Evolutionary conservation across 2,888 invertebrate genomes (phyloP), one percentile per base, ranked within the genome.

Genomic region (Lamproptera curius): DNA sequence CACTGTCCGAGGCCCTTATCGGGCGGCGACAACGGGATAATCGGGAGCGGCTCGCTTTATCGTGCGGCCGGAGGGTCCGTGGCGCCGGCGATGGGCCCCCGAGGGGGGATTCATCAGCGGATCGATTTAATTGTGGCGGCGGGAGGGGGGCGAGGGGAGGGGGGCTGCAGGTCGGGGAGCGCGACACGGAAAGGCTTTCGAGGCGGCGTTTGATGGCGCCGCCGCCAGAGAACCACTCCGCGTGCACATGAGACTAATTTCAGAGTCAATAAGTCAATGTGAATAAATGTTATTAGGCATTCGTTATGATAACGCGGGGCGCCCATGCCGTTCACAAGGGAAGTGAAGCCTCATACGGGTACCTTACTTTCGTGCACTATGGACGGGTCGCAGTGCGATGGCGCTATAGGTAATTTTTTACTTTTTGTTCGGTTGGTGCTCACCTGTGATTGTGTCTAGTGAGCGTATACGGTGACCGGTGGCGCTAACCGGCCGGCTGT

Each of bases 131-230:
- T 66, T 65, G 63, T 55, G 58, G 35, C 51, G 58, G 50, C 50
- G 48, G 44, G 34, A 54, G 51, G 55, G 55, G 59, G 44, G 53
- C 47, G 52, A 54, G 53, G 58, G 52, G 51, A 49, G 47, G 47
- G 47, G 53, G 47, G 41, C 40, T 46, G 54, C 26, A 48, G 57
- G 42, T 49, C 28, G 54, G 45, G 52, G 33, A 52, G 67, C 61
- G 71, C 70, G 69, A 85, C 85, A 86, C 81, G 84, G 80, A 86
- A 86, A 85, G 83, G 85, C 85, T 86, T 77, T 86, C 72, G 83
- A 76, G 79, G 78, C 82, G 80, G 78, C 75, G 76, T 75, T 73
- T 82, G 73, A 74, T 62, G 67, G 67, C 58, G 62, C 58, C 59
- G 63, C 61, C 62, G 62, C 52, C 52, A 52, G 53, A 57, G 57